These are phyloP conservation scores for Callopanchax toddi DNA, from an alignment of 2,113 vertebrate genomes.

Conservation along the genomic window DNA sequence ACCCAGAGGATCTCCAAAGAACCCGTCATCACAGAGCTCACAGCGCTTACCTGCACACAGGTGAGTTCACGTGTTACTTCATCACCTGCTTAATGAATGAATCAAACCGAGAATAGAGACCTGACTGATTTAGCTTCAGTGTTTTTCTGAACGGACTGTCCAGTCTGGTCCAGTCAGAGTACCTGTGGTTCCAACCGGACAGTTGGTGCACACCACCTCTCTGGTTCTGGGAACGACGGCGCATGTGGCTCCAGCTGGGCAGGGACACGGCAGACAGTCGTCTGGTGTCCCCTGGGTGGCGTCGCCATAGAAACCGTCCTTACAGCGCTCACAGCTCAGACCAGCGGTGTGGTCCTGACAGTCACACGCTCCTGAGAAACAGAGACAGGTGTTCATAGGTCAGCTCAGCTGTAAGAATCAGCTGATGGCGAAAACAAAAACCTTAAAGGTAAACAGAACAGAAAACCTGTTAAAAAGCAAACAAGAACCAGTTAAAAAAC, in stretches of 20 bases:
- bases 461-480: not conserved
- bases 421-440: not conserved
- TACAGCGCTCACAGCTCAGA: constrained; percentile 90
- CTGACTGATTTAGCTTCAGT: no score
- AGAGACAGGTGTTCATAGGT: no score
- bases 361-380: constrained; percentile 83
- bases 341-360: constrained; percentile 91
- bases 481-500: not conserved
- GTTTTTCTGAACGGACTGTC: no score
- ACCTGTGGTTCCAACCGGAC: constrained; percentile 93
- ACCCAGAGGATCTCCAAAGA: constrained; percentile 92
- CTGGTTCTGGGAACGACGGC: constrained; percentile 87
- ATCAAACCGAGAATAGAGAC: no score
- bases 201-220: constrained; percentile 97
- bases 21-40: constrained; percentile 95
- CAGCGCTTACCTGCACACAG: constrained; percentile 88
- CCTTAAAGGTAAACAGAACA: not conserved
- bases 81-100: no score
- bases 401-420: no score
- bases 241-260: constrained; percentile 88
- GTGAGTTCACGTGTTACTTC: not conserved
- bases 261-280: constrained; percentile 90
- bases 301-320: constrained; percentile 92
- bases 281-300: constrained; percentile 79
- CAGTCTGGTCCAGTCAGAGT: not conserved